These are phyloP conservation scores for Enteromius mattozi DNA, from an alignment of 2,797 vertebrate genomes.

Conservation along the genomic window DNA sequence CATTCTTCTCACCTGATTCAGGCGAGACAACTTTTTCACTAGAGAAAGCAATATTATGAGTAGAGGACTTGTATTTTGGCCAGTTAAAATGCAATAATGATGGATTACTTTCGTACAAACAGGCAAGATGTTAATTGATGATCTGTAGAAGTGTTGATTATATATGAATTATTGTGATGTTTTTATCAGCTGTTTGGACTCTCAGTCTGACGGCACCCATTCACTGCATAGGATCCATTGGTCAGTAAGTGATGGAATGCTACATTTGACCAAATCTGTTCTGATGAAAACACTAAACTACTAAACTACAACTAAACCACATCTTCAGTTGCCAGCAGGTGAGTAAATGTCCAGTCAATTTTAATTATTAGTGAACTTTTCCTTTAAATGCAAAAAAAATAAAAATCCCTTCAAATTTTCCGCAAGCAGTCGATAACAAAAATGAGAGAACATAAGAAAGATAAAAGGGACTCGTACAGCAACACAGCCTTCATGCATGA, in stretches of 20 bases:
- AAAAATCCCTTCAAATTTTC: not conserved
- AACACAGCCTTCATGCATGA: conserved; percentile 12
- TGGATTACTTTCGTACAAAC: not conserved
- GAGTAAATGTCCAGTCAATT: not conserved
- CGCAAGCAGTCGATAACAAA: conserved; percentile 24
- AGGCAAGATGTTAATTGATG: not conserved
- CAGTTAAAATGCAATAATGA: not conserved
- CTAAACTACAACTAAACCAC: not conserved
- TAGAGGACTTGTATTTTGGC: not conserved
- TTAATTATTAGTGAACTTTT: not conserved
- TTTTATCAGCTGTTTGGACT: not conserved
- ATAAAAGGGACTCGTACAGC: not conserved
- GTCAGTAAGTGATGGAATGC: not conserved
- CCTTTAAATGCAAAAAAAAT: not conserved
- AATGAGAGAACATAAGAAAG: conserved; percentile 17
- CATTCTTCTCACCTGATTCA: not conserved
- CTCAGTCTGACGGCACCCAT: not conserved
- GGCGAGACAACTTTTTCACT: not conserved
- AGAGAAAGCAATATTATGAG: not conserved
- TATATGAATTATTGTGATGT: not conserved
- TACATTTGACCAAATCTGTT: not conserved
- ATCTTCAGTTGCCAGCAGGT: not conserved
- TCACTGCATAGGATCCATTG: not conserved
- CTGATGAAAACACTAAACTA: not conserved
- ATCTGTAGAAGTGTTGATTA: not conserved